Base-by-base conservation (phyloP, 2,797 vertebrate genomes). In the Danio tinwini region DNA sequence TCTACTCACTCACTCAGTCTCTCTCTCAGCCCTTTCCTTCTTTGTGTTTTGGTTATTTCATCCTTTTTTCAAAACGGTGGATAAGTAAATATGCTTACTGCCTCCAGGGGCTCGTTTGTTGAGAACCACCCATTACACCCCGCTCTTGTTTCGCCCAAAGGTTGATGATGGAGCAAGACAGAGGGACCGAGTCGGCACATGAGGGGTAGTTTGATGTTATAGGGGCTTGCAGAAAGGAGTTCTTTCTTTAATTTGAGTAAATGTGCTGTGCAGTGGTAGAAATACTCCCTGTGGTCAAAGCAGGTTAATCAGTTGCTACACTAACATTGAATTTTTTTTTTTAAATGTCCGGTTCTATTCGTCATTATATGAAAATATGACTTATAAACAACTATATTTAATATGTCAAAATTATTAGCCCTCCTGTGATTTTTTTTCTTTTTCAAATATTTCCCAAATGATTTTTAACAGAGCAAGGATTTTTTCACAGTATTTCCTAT, bases 161-260 rank as follows among this genome's bases (percentile, higher is more conserved):
- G 12, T n/a, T 83, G 73, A 64, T 85, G 73, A 82, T 64, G 29
- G 53, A 80, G 21, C 14, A 42, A 67, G 40, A 63, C 42, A 16
- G 40, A 37, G 44, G 58, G 13, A 58, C n/a, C 39, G 6, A 8
- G 9, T 53, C 14, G 55, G 12, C 68, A 5, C n/a, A 40, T 7
- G 4, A 39, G 21, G 39, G 29, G 44, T 40, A n/a, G 52, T 80
- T 1, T 39, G 17, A 68, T 70, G 56, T 12, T 56, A 74, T 16
- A 21, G 59, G 65, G 61, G 72, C 58, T 49, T 59, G 49, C 42
- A 47, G 65, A 40, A 83, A 53, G 40, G 16, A 14, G 14, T 72
- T n/a, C 72, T 81, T 82, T 84, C 75, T 72, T 85, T 82, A 81
- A 85, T 85, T 87, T 70, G 74, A 81, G 81, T 84, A 86, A 84